Conservation (phyloP, 2,113 vertebrate species). For the Todiramphus chloris region DNA sequence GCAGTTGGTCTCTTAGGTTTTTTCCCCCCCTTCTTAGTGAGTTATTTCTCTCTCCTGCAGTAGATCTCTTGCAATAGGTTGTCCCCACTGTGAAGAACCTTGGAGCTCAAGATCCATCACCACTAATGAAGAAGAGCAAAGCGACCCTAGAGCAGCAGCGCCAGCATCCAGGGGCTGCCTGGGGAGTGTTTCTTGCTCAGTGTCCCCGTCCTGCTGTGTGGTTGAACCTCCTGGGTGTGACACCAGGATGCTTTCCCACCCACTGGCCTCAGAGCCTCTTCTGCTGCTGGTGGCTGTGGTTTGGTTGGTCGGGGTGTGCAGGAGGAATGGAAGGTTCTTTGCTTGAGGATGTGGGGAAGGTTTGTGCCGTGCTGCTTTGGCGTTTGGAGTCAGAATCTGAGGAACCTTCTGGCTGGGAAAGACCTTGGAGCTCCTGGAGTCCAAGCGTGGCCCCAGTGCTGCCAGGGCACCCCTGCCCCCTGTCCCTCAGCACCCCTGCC, state of each 20-base stretch:
- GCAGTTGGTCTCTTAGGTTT: not conserved
- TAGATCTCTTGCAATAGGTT: not conserved
- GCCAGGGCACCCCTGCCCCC: too few species aligned
- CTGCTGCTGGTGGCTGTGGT: not conserved
- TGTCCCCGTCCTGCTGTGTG: not conserved
- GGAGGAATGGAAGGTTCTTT: not conserved
- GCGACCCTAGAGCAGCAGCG: not conserved
- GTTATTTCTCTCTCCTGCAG: not conserved
- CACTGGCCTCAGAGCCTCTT: rapidly evolving
- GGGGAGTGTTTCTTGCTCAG: not conserved
- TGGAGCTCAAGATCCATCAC: not conserved
- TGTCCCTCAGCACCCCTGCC: not conserved
- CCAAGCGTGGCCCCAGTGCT: too few species aligned
- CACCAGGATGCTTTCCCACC: not conserved
- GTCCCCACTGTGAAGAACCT: not conserved
- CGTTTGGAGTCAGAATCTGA: too few species aligned
- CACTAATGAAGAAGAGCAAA: not conserved
- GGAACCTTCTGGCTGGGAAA: too few species aligned
- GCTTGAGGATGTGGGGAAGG: not conserved
- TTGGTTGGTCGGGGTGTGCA: not conserved
- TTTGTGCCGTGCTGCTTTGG: not conserved
- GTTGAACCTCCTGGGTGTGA: not conserved
- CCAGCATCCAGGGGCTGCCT: not conserved
- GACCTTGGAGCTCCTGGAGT: too few species aligned
- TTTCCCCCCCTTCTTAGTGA: not conserved